Conservation (phyloP, 35 echinoderm and acorn worm species). For the Strongylocentrotus purpuratus region DNA sequence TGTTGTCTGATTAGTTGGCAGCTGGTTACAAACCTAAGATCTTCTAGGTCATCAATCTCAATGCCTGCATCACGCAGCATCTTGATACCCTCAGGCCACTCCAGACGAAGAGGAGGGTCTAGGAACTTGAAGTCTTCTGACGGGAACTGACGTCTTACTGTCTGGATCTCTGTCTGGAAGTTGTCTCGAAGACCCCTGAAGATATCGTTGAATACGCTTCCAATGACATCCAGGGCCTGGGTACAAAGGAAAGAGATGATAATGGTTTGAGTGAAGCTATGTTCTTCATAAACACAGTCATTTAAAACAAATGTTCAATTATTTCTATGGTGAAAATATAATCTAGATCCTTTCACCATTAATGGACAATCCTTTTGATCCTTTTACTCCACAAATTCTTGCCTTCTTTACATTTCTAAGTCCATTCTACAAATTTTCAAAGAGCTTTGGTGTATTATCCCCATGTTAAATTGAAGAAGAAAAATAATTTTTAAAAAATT, state of each 20-base stretch:
- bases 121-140: conserved; percentile 97
- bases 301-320: no score
- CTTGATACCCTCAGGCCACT: conserved; percentile 85
- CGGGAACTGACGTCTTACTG: conserved; percentile 85
- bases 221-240: conserved; percentile 91
- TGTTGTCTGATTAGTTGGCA: no score
- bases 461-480: no score
- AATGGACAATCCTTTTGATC: no score
- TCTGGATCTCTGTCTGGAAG: conserved; percentile 83
- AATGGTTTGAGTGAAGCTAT: neutral
- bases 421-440: no score
- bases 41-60: conserved; percentile 93
- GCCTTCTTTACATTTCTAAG: no score
- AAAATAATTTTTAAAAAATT: no score
- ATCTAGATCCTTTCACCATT: no score
- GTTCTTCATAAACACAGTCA: no score
- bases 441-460: no score
- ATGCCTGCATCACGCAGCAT: conserved; percentile 89
- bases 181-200: conserved; percentile 81
- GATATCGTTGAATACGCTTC: conserved; percentile 90
- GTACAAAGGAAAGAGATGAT: neutral
- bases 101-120: conserved; percentile 84
- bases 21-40: conserved; percentile 89
- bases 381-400: no score
- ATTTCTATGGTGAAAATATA: no score